Evolutionary conservation across 2,888 invertebrate genomes (phyloP).

Genomic region (Anoncus sp.): DNA sequence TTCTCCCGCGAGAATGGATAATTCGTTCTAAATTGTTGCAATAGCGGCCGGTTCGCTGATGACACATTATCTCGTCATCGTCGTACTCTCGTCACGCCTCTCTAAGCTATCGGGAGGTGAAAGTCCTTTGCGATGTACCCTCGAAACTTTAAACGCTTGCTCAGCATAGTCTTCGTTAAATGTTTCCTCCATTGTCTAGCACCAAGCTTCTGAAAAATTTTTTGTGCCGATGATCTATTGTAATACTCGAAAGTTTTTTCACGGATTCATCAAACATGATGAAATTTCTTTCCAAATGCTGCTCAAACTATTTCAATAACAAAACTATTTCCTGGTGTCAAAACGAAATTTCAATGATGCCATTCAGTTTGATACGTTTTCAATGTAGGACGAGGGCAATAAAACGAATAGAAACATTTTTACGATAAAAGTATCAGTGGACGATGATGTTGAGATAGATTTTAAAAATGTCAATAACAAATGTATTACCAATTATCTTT

Average conservation of each 20-base stretch:
- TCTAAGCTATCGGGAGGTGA: slow-evolving; percentile 23
- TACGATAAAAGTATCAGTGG: too few relatives aligned
- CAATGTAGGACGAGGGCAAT: too few relatives aligned
- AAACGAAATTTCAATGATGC: background rate
- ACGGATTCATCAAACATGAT: background rate
- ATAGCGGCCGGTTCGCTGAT: background rate
- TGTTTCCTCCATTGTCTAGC: background rate
- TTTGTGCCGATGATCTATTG: background rate
- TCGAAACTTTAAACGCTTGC: slow-evolving; percentile 11
- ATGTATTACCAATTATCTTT: background rate
- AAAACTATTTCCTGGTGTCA: background rate
- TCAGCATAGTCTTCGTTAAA: slow-evolving; percentile 7
- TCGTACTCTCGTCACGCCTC: slow-evolving; percentile 42
- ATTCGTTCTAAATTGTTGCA: slow-evolving; percentile 56
- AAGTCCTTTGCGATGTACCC: background rate
- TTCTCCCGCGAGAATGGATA: slow-evolving; percentile 39
- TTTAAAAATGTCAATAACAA: too few relatives aligned
- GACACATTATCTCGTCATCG: slow-evolving; percentile 39
- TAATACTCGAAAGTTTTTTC: background rate
- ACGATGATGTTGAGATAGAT: too few relatives aligned
- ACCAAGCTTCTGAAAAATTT: background rate
- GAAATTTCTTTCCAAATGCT: background rate
- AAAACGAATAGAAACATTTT: too few relatives aligned
- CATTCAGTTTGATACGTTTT: background rate
- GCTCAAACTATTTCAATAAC: background rate